Conservation (phyloP, 2,113 vertebrate genomes). For the Cephalopholis sonnerati region DNA sequence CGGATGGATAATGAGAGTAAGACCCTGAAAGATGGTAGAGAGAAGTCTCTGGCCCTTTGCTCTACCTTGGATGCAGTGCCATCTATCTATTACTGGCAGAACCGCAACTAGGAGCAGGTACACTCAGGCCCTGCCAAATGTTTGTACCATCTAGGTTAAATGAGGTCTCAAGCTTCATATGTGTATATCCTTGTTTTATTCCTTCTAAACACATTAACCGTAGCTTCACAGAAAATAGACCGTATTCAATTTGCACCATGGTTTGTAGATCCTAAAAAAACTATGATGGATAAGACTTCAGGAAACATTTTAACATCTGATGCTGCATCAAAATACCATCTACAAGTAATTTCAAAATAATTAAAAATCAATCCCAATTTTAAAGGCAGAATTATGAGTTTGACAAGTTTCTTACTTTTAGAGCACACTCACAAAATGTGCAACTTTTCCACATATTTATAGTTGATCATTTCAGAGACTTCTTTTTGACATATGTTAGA, state of each 20-base stretch:
- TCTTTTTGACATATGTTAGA: conserved; percentile 21
- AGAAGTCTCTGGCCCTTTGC: conserved; percentile 77
- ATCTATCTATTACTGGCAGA: conserved; percentile 93
- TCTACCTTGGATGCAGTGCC: conserved; percentile 97
- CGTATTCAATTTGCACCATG: conserved; percentile 16
- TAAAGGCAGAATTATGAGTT: not conserved
- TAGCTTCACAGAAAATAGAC: conserved; percentile 11
- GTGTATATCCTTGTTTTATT: conserved; percentile 26
- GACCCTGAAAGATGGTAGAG: conserved; percentile 88
- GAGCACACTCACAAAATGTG: not conserved
- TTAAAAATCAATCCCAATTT: not conserved
- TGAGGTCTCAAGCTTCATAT: conserved; percentile 43
- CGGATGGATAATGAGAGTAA: conserved; percentile 97
- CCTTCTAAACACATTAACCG: conserved; percentile 4
- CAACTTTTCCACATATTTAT: not conserved
- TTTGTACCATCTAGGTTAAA: conserved; percentile 64
- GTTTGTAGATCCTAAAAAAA: not conserved
- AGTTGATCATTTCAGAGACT: conserved; percentile 4
- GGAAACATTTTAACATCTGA: conserved; percentile 5
- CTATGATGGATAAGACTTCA: not conserved
- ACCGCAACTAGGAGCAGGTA: conserved; percentile 85
- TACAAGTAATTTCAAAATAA: not conserved
- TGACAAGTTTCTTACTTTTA: not conserved
- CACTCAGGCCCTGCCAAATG: conserved; percentile 63
- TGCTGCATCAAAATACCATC: not conserved